Percentiles rank a stretch among this genome's conserved stretches.
These are phyloP conservation scores for Heteractis magnifica DNA, from an alignment of 92 coral and sea anemone species.

Conservation along the genomic window DNA sequence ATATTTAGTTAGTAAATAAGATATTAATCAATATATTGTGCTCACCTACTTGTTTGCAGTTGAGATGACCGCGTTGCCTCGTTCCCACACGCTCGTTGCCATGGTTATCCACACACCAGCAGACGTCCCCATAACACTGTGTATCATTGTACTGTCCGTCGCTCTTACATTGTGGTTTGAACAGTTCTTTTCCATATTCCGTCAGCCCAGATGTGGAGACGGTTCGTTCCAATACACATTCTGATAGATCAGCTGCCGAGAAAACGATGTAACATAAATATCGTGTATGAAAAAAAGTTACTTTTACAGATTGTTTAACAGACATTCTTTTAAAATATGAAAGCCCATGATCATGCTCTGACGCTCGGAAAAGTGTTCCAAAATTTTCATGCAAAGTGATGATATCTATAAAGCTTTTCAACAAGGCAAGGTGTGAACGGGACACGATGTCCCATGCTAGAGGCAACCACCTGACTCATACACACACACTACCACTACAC, in stretches of 20 bases:
- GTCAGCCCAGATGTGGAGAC: not conserved
- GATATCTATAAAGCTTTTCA: no score
- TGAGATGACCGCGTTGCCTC: slow-evolving; percentile 40
- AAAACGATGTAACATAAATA: not conserved
- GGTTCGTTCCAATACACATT: slow-evolving; percentile 12
- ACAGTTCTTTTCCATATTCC: slow-evolving; percentile 30
- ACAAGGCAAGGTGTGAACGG: no score
- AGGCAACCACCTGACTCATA: no score
- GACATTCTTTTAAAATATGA: not conserved
- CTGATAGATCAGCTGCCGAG: not conserved
- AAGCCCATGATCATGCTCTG: no score
- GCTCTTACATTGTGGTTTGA: slow-evolving; percentile 58
- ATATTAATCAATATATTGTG: not conserved
- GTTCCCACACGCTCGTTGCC: slow-evolving; percentile 73
- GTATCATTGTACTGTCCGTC: slow-evolving; percentile 56
- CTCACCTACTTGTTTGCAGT: slow-evolving; percentile 43
- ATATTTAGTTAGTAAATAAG: not conserved
- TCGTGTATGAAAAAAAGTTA: not conserved
- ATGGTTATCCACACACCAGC: slow-evolving; percentile 75
- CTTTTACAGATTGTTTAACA: not conserved
- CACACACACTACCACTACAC: no score
- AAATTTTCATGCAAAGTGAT: no score
- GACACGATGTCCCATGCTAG: no score
- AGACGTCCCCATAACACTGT: slow-evolving; percentile 63
- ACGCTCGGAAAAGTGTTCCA: no score